phyloP scores from a whole-genome alignment of 2,797 vertebrate genomes.

The Rallus crepitans region DNA sequence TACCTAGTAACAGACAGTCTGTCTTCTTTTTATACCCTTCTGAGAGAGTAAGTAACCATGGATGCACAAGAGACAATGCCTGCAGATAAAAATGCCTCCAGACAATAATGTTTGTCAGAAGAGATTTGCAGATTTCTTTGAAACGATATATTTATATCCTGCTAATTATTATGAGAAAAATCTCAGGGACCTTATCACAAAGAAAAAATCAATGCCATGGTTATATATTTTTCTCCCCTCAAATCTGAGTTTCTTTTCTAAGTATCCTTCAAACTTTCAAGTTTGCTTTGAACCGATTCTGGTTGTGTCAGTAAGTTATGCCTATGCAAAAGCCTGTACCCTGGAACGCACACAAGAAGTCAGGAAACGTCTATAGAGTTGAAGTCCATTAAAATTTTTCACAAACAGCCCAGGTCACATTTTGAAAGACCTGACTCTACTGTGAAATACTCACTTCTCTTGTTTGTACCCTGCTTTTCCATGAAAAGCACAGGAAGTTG shows the following conservation, averaged over 20 bases:
- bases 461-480: neutral
- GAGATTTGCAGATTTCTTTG: conserved; percentile 37
- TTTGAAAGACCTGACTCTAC: neutral
- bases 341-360: neutral
- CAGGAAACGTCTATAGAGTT: neutral
- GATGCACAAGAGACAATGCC: conserved; percentile 20
- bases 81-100: conserved; percentile 18
- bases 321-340: neutral
- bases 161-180: conserved; percentile 48
- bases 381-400: neutral
- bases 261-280: neutral
- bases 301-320: neutral
- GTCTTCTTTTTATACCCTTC: neutral
- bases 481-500: rapidly evolving
- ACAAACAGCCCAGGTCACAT: neutral
- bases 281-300: neutral
- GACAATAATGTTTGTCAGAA: conserved; percentile 7
- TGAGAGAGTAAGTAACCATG: neutral
- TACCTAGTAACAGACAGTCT: neutral
- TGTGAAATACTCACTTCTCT: neutral
- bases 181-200: conserved; percentile 9
- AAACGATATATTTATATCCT: conserved; percentile 37
- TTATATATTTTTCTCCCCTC: neutral
- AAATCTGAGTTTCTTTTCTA: neutral
- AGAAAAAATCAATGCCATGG: neutral